Evolutionary conservation across 1,140 invertebrate species (phyloP).

Genomic region (Teleogryllus occipitalis): DNA sequence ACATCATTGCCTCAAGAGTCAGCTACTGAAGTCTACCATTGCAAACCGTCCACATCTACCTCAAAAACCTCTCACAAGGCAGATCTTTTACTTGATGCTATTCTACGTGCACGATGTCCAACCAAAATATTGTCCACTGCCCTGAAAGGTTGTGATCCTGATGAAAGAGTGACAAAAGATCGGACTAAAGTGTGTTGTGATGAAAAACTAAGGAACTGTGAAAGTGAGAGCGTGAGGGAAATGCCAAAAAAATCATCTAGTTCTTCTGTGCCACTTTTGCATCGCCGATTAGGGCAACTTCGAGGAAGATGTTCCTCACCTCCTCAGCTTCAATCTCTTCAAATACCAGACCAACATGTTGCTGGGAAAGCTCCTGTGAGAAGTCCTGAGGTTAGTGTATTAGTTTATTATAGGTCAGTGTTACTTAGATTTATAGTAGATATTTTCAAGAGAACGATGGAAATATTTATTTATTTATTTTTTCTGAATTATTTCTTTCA

Average conservation of each 20-base stretch:
- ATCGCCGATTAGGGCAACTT: not conserved
- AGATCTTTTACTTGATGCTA: conserved; percentile 44
- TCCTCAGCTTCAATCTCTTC: not conserved
- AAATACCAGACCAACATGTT: not conserved
- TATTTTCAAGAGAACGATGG: too few relatives aligned
- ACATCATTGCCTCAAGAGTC: not conserved
- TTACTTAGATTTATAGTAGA: too few relatives aligned
- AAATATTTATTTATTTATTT: too few relatives aligned
- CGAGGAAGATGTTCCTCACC: not conserved
- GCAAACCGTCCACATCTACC: conserved; percentile 12
- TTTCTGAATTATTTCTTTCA: too few relatives aligned
- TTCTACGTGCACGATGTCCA: conserved; percentile 29
- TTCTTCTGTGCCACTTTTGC: not conserved
- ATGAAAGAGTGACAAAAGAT: conserved; percentile 1
- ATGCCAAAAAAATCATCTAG: not conserved
- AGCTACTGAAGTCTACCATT: not conserved
- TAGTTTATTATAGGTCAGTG: too few relatives aligned
- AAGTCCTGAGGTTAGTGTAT: not conserved
- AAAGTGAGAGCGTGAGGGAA: not conserved
- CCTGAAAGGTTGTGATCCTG: not conserved
- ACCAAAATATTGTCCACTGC: not conserved
- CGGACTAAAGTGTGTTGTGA: not conserved
- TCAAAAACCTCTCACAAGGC: conserved; percentile 35
- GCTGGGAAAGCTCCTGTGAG: not conserved
- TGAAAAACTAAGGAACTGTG: not conserved